Percentiles rank a stretch among this genome's conserved stretches.
Conservation (phyloP, 2,888 invertebrate species). For the Amphiduros pacificus region DNA sequence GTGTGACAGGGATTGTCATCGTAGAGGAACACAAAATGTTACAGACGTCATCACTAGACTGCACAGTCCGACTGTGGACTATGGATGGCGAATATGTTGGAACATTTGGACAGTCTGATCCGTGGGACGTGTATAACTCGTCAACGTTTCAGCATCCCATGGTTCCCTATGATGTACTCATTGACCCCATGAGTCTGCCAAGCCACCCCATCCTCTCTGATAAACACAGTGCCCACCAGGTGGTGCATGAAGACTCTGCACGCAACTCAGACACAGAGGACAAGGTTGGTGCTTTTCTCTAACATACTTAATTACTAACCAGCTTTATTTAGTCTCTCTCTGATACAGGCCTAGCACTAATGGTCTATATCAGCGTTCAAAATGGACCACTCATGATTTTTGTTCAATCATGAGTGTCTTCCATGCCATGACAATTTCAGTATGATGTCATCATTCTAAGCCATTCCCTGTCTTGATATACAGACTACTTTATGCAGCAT, state of each 20-base stretch:
- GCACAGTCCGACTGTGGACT: slow-evolving; percentile 59
- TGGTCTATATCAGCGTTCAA: too few species aligned
- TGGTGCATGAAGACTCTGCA: slow-evolving; percentile 41
- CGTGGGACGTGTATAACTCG: slow-evolving; percentile 57
- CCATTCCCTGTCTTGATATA: too few species aligned
- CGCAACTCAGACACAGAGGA: slow-evolving; percentile 23
- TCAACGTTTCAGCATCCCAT: slow-evolving; percentile 57
- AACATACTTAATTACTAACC: neutral
- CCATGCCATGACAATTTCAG: too few species aligned
- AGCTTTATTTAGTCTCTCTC: neutral
- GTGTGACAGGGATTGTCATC: slow-evolving; percentile 49
- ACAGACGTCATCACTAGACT: slow-evolving; percentile 56
- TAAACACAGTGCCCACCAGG: slow-evolving; percentile 41
- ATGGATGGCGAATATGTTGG: slow-evolving; percentile 57
- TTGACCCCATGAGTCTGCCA: slow-evolving; percentile 58
- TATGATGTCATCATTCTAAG: too few species aligned
- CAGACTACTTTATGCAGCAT: too few species aligned
- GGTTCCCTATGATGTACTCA: slow-evolving; percentile 59
- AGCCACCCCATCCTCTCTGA: slow-evolving; percentile 41
- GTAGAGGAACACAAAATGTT: slow-evolving; percentile 54
- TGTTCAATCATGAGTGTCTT: too few species aligned
- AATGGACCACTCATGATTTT: too few species aligned
- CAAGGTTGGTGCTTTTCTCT: slow-evolving; percentile 14
- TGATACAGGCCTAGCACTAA: too few species aligned
- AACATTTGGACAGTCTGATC: slow-evolving; percentile 58